phyloP scores from a whole-genome alignment of 1,140 invertebrate species.

The Lordiphosa mommai region DNA sequence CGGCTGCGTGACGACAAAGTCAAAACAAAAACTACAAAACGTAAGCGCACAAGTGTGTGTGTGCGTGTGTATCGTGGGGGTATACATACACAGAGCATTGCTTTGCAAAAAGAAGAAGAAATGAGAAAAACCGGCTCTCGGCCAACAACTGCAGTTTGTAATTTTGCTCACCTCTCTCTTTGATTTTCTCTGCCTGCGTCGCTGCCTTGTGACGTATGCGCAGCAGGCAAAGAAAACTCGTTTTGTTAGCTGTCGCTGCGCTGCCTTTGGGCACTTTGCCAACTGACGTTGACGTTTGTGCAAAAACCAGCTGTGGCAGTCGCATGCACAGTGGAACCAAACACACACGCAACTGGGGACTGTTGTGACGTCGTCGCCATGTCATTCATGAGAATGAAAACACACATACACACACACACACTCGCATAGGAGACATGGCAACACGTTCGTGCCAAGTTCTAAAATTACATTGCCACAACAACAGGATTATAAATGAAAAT shows the following conservation, averaged over 20 bases:
- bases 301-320: conserved; percentile 23
- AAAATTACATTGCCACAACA: conserved; percentile 62
- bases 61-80: background rate
- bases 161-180: conserved; percentile 13
- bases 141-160: conserved; percentile 44
- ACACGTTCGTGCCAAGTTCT: conserved; percentile 68
- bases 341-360: conserved; percentile 31
- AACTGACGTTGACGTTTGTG: conserved; percentile 43
- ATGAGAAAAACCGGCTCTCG: conserved; percentile 50
- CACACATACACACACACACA: conserved; percentile 16
- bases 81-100: conserved; percentile 32
- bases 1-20: conserved; percentile 46
- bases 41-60: background rate
- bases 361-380: conserved; percentile 7
- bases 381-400: conserved; percentile 39
- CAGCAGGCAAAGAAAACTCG: conserved; percentile 51
- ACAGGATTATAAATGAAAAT: conserved; percentile 16
- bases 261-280: conserved; percentile 53
- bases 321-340: conserved; percentile 54
- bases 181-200: conserved; percentile 25
- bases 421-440: conserved; percentile 15
- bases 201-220: conserved; percentile 66
- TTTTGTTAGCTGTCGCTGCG: conserved; percentile 47
- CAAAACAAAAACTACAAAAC: conserved; percentile 35
- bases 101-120: conserved; percentile 42